Percentiles rank a stretch among this genome's conserved stretches.
phyloP scores from a whole-genome alignment of 64 coral and sea anemone genomes.

The Montipora capricornis region DNA sequence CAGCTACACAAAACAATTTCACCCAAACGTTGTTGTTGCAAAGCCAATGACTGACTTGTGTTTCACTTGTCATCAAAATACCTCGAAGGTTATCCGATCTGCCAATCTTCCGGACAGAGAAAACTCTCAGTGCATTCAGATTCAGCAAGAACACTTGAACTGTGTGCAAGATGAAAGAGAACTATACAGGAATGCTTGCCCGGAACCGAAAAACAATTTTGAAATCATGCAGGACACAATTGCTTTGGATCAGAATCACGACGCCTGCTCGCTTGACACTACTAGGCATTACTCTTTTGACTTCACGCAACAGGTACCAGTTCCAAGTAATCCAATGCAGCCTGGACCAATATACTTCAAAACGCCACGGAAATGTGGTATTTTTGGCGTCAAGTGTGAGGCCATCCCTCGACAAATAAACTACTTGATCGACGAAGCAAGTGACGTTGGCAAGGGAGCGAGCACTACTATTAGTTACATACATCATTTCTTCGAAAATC shows the following conservation, averaged over 20 bases:
- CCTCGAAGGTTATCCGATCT: background rate
- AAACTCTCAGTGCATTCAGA: slow-evolving; percentile 43
- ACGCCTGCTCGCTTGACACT: too few relatives aligned
- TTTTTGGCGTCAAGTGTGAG: too few relatives aligned
- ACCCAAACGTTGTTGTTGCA: too few relatives aligned
- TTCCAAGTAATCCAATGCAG: background rate
- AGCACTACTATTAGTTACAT: background rate
- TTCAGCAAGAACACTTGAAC: slow-evolving; percentile 28
- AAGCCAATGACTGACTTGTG: too few relatives aligned
- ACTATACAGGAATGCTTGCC: slow-evolving; percentile 16
- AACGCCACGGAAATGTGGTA: too few relatives aligned
- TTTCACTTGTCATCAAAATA: slow-evolving; percentile 56
- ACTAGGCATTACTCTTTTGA: background rate
- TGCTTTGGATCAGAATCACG: too few relatives aligned
- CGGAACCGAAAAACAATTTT: background rate
- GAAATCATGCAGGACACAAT: too few relatives aligned
- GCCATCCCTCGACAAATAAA: too few relatives aligned
- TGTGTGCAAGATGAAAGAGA: slow-evolving; percentile 50
- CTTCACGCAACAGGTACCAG: background rate
- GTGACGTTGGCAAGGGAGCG: background rate
- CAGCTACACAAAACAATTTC: slow-evolving; percentile 22
- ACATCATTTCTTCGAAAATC: too few relatives aligned
- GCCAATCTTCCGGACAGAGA: slow-evolving; percentile 40
- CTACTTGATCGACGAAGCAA: too few relatives aligned
- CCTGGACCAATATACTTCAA: too few relatives aligned